Evolutionary conservation across 2,113 vertebrate genomes (phyloP), one percentile per base, ranked within the genome.

Genomic region (Lathamus discolor): DNA sequence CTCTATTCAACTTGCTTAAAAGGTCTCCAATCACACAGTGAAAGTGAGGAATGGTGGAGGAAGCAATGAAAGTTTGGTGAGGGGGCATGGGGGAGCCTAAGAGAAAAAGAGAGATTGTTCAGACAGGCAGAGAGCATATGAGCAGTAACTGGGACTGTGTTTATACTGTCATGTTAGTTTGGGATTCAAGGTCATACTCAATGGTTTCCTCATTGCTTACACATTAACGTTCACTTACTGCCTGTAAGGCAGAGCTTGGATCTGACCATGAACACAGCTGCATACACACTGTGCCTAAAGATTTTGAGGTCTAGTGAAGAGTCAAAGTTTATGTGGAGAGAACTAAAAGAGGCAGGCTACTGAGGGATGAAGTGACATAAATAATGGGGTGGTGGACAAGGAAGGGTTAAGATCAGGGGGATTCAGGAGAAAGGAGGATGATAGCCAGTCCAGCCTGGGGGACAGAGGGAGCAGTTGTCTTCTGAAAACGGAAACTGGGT

Each of bases 121-220:
- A 91, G 72, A 79, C 43, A 80, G 81, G 78, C 67, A 93, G 78
- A 91, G 69, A 88, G 37, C 67, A 62, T 35, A 59, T 29, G 51
- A 92, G 79, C 82, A 86, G 20, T 77, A 79, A 90, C 90, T 66
- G 75, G 51, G 67, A 48, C 91, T 91, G 46, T 94, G 76, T 97
- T 97, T 96, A 92, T 86, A 74, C 88, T 86, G 88, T 96, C 94
- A 90, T 75, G 73, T 96, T 97, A 94, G 80, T 62, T 95, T 88
- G 95, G 86, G 86, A 95, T 91, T 95, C 86, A 92, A 95, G 86
- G 92, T 92, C 91, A 92, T 80, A 91, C 77, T 95, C 96, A 86
- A 86, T 91, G 83, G 86, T 83, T 96, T 92, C 83, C 83, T 95
- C 95, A 39, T 75, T 93, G 92, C 94, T 92, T 94, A 64, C 48